Conservation (phyloP, 2,888 invertebrate species). For the Sclerodermus sp. region DNA sequence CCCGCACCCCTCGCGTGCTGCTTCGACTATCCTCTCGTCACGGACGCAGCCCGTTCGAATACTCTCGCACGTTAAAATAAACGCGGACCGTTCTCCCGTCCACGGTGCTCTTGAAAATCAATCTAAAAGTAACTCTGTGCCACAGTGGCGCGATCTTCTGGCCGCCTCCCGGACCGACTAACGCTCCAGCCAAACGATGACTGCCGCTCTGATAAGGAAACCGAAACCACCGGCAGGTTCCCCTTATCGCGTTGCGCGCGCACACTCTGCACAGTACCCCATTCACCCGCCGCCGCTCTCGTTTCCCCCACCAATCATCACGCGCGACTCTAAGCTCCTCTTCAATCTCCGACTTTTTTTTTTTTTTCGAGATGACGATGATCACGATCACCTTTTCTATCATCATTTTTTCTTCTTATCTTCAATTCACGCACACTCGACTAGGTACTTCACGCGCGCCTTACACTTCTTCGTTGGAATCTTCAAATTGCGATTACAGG, state of each 20-base stretch:
- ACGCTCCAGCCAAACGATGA: constrained; percentile 26
- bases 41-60: constrained; percentile 33
- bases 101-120: constrained; percentile 54
- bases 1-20: constrained; percentile 39
- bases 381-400: too few relatives aligned
- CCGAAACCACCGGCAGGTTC: constrained; percentile 11
- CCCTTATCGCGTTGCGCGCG: constrained; percentile 35
- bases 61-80: constrained; percentile 37
- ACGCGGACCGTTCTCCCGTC: constrained; percentile 41
- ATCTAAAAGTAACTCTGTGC: constrained; percentile 48
- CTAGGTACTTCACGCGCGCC: too few relatives aligned
- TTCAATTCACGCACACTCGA: too few relatives aligned
- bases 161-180: constrained; percentile 28
- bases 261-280: constrained; percentile 5
- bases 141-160: constrained; percentile 48
- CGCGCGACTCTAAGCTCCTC: background rate
- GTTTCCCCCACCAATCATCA: too few relatives aligned
- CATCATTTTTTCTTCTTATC: too few relatives aligned
- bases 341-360: background rate
- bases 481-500: too few relatives aligned
- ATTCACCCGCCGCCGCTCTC: background rate
- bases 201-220: constrained; percentile 35
- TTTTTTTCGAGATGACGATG: too few relatives aligned
- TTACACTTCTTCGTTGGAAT: too few relatives aligned
- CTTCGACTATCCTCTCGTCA: constrained; percentile 28